phyloP scores from a whole-genome alignment of 2,797 vertebrate genomes.

The Hoplostethus mediterraneus region DNA sequence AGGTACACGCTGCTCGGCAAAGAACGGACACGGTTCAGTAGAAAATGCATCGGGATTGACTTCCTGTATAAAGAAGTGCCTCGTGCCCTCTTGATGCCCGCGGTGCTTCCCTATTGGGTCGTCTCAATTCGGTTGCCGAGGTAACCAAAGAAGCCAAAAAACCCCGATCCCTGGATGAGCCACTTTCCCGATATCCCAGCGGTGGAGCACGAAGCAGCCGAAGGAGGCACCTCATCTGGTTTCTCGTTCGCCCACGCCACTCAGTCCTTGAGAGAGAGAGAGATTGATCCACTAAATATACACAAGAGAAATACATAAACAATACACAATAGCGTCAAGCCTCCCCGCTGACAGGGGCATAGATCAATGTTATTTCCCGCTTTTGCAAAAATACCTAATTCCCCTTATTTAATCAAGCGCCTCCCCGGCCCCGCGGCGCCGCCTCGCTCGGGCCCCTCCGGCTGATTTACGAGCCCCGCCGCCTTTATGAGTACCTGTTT shows the following conservation, averaged over 20 bases:
- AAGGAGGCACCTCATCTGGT: conserved; percentile 13
- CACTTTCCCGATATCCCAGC: conserved; percentile 33
- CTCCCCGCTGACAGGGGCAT: conserved; percentile 72
- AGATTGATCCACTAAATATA: conserved; percentile 71
- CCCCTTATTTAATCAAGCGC: conserved; percentile 84
- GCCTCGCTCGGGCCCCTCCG: conserved; percentile 31
- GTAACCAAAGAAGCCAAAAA: conserved; percentile 28
- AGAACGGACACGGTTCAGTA: too few species aligned
- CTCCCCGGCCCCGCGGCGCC: conserved; percentile 19
- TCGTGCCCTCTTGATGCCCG: too few species aligned
- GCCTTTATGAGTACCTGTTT: conserved; percentile 87
- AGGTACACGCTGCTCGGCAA: too few species aligned
- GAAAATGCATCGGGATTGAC: too few species aligned
- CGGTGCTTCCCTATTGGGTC: too few species aligned
- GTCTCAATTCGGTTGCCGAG: conserved; percentile 34
- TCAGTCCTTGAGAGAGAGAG: conserved; percentile 35
- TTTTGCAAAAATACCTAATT: conserved; percentile 85
- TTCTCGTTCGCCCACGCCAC: conserved; percentile 52
- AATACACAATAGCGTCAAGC: conserved; percentile 71
- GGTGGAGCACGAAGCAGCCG: conserved; percentile 9
- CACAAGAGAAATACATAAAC: conserved; percentile 66
- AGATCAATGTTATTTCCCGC: conserved; percentile 84
- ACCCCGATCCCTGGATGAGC: conserved; percentile 29
- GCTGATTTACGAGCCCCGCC: conserved; percentile 76
- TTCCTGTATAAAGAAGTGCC: too few species aligned